These are phyloP conservation scores for Colius striatus DNA, from an alignment of 2,113 vertebrate genomes.

Conservation along the genomic window DNA sequence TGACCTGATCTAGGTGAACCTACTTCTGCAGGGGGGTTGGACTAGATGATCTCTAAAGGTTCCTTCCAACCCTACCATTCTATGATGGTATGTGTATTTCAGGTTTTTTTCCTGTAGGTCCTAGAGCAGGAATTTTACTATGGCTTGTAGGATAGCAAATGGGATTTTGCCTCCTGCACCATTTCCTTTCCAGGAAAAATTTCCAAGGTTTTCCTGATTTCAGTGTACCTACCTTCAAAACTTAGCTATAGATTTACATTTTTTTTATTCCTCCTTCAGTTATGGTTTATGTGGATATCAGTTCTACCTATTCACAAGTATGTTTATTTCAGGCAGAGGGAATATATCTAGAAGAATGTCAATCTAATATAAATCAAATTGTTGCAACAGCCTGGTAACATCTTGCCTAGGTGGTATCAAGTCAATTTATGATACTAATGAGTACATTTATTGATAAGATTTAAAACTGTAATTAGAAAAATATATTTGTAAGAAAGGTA, in stretches of 20 bases:
- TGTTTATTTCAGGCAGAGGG: not conserved
- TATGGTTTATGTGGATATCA: not conserved
- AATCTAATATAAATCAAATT: not conserved
- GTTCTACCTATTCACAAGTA: not conserved
- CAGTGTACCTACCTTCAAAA: not conserved
- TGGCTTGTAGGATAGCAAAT: not conserved
- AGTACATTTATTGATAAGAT: not conserved
- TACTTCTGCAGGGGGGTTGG: too few relatives aligned
- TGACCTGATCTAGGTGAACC: too few relatives aligned
- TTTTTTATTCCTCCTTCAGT: accelerated
- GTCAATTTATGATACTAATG: not conserved
- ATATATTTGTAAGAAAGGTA: not conserved
- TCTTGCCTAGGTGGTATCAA: not conserved
- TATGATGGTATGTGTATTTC: not conserved
- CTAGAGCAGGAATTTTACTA: not conserved
- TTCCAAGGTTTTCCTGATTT: not conserved
- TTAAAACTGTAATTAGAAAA: not conserved
- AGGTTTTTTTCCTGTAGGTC: not conserved
- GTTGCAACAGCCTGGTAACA: not conserved
- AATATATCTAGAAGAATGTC: not conserved
- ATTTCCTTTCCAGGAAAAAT: not conserved
- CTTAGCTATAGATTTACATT: not conserved
- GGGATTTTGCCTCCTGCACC: not conserved
- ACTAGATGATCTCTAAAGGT: too few relatives aligned
- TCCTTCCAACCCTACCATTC: too few relatives aligned